Conservation (phyloP, 1,140 invertebrate genomes). For the Theocolax elegans region DNA sequence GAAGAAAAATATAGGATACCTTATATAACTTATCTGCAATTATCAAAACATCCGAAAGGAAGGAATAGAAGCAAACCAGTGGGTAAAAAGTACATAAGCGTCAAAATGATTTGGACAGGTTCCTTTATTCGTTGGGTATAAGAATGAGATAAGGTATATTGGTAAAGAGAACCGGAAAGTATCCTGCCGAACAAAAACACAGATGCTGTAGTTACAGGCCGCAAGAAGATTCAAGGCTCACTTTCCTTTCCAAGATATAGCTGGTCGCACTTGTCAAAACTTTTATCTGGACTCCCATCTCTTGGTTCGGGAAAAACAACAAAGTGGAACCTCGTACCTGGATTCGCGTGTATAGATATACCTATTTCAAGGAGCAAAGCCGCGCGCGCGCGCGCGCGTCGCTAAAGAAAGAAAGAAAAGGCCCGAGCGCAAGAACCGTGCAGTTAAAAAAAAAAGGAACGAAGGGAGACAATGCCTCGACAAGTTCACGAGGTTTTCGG, state of each 20-base stretch:
- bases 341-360: constrained; percentile 9
- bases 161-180: constrained; percentile 8
- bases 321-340: constrained; percentile 22
- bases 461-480: constrained; percentile 52
- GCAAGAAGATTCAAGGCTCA: neutral
- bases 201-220: constrained; percentile 4
- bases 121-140: neutral
- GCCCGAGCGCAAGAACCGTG: constrained; percentile 20
- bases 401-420: constrained; percentile 11
- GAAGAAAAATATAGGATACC: too few species aligned
- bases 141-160: neutral
- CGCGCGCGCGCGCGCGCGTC: neutral
- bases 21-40: too few species aligned
- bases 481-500: constrained; percentile 51
- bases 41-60: too few species aligned
- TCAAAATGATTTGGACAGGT: neutral
- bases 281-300: constrained; percentile 50
- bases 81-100: too few species aligned
- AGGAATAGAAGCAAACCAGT: too few species aligned
- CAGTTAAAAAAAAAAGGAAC: constrained; percentile 39
- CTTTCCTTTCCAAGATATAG: neutral
- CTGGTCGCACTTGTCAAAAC: constrained; percentile 53
- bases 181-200: constrained; percentile 9
- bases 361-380: constrained; percentile 25
- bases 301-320: constrained; percentile 46